Conservation (phyloP, 2,113 vertebrate species). For the Psittacula cyanocephala region DNA sequence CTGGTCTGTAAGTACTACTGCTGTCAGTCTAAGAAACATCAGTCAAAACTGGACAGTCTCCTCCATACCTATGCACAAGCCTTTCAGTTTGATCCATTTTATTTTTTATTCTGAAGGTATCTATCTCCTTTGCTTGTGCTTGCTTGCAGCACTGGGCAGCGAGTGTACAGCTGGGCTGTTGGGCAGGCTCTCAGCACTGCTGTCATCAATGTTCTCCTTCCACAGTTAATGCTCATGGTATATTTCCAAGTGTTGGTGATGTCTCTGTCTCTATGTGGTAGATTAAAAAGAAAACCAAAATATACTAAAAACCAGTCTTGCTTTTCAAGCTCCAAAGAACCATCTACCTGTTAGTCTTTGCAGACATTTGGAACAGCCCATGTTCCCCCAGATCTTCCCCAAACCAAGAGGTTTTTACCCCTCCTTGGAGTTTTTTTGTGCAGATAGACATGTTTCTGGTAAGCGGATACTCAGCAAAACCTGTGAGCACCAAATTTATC, state of each 20-base stretch:
- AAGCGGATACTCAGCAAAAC: neutral
- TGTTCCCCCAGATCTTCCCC: neutral
- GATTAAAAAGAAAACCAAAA: neutral
- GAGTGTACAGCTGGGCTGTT: neutral
- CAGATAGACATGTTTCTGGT: neutral
- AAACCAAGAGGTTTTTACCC: neutral
- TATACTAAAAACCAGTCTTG: neutral
- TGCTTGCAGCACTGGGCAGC: neutral
- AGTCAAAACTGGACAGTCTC: neutral
- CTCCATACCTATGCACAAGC: neutral
- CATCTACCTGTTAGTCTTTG: neutral
- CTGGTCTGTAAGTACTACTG: neutral
- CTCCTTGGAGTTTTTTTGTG: neutral
- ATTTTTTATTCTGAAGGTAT: neutral
- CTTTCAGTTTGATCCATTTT: neutral
- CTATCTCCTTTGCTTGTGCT: neutral
- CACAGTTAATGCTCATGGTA: neutral
- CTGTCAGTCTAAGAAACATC: neutral
- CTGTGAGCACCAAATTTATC: neutral
- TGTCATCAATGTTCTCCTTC: neutral
- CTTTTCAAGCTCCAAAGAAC: neutral
- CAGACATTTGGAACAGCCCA: neutral
- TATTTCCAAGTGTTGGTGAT: neutral
- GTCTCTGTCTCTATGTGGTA: neutral
- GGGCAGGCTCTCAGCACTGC: neutral